A percentile compares a stretch with the other conserved stretches of the same genome.
phyloP scores from a whole-genome alignment of 2,113 vertebrate species.

The Delphinapterus leucas region DNA sequence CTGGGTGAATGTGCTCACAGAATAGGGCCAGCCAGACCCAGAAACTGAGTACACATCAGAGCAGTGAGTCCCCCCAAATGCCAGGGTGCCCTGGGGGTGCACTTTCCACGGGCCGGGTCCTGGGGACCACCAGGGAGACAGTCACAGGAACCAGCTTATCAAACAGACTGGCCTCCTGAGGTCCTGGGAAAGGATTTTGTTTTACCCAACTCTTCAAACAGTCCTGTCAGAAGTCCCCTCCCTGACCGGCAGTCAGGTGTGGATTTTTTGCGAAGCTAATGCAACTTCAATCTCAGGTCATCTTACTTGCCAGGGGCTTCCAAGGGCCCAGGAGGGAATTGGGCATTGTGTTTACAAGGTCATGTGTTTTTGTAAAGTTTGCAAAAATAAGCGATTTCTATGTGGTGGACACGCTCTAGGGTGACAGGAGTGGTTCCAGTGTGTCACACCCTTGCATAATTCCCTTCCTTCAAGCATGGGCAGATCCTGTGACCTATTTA shows the following conservation, averaged over 20 bases:
- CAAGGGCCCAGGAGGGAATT: neutral
- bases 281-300: neutral
- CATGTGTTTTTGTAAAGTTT: neutral
- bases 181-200: neutral
- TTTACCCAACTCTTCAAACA: neutral
- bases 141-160: too few relatives aligned
- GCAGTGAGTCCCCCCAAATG: accelerated
- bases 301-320: neutral
- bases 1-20: neutral
- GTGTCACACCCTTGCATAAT: neutral
- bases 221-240: too few relatives aligned
- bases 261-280: too few relatives aligned
- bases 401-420: neutral
- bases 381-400: neutral
- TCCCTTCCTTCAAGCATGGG: neutral
- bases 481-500: neutral
- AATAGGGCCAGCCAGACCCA: accelerated
- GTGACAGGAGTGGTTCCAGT: neutral
- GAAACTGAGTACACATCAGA: accelerated
- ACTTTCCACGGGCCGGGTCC: accelerated
- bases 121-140: neutral
- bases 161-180: neutral
- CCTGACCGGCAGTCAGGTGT: accelerated
- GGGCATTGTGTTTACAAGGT: neutral
- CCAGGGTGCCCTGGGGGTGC: accelerated